Evolutionary conservation across 2,113 vertebrate species (phyloP), one percentile per base, ranked within the genome.

Genomic region (Festucalex cinctus): DNA sequence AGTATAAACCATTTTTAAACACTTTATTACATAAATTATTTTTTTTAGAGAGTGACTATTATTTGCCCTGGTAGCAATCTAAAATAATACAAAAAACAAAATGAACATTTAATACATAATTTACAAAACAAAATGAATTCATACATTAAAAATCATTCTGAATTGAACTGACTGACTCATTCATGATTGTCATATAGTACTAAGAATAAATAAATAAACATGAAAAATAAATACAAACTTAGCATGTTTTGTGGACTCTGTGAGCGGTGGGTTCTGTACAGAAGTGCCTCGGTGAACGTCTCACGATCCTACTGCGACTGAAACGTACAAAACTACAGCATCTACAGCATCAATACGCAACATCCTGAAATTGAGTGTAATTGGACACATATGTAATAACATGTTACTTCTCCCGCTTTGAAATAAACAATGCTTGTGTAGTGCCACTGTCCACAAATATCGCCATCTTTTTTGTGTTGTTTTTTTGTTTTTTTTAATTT

Each of bases 171-270:
- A 93, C 59, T 95, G 97, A 98, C 95, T 76, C 91, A 94, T 94
- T 96, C 93, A 95, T 99, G 97, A 99, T 99, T 99, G 97, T 98
- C 97, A 95, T 96, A 96, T 95, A 96, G 95, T 97, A 95, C 95
- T 91, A 96, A 89, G 84, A 91, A 91, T 89, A 89, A 90, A 89
- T 87, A 84, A 84, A 88, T 89, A 53, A 70, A 43, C 67, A 94
- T 93, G 94, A 94, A 90, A 96, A 97, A 97, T 95, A 95, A 90
- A 91, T 87, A 89, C 77, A 80, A 89, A 85, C 93, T 93, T 92
- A 91, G 91, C 93, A 89, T 86, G 85, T 94, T 91, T 92, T 93
- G 93, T 89, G 91, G 92, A 95, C 93, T 94, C 90, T 91, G 93
- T 94, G 94, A 78, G 93, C 90, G 91, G 91, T 92, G 94, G 94